A percentile compares a stretch with the other conserved stretches of the same genome.
These are phyloP conservation scores for Alethe castanea DNA, from an alignment of 2,113 vertebrate genomes.

Conservation along the genomic window DNA sequence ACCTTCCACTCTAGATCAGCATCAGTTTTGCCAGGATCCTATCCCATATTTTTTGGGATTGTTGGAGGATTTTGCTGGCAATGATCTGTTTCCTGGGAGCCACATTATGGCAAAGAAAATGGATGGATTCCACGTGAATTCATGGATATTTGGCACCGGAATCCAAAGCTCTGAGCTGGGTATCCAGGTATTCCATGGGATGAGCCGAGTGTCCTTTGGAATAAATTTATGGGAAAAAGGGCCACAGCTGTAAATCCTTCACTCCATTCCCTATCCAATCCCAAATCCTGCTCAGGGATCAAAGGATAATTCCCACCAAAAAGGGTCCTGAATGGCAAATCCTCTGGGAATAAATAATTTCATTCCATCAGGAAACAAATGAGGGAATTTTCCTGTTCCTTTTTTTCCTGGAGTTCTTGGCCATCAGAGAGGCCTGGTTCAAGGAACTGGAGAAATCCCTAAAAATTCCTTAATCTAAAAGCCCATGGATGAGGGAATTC, in stretches of 20 bases:
- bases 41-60: fast-evolving
- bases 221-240: neutral
- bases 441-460: neutral
- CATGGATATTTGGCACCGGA: fast-evolving
- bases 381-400: neutral
- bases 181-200: neutral
- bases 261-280: neutral
- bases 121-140: neutral
- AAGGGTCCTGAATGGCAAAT: neutral
- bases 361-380: neutral
- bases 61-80: neutral
- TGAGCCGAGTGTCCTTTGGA: neutral
- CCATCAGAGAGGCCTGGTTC: too few relatives aligned
- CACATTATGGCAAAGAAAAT: fast-evolving
- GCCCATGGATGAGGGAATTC: neutral
- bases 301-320: neutral
- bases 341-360: neutral
- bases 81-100: neutral
- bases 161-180: neutral
- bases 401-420: neutral
- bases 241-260: neutral
- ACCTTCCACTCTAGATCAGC: neutral
- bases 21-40: neutral
- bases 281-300: neutral
- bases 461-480: neutral